Conservation (phyloP, 2,113 vertebrate species). For the Strix uralensis region DNA sequence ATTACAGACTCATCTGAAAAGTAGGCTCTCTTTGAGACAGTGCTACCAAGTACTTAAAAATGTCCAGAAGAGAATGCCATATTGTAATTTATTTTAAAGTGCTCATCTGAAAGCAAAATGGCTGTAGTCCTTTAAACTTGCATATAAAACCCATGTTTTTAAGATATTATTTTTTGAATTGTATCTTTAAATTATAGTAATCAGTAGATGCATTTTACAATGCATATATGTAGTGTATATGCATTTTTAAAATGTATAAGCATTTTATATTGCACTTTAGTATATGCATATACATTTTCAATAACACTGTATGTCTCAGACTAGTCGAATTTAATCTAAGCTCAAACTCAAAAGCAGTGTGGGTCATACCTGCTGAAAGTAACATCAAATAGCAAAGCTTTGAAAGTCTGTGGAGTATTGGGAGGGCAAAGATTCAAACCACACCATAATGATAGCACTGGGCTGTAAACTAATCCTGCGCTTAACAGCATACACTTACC, state of each 20-base stretch:
- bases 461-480: neutral
- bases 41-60: neutral
- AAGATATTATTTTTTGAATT: neutral
- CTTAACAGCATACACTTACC: rapidly evolving
- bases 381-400: neutral
- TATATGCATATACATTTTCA: neutral
- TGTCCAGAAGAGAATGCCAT: neutral
- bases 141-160: neutral
- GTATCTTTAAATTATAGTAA: neutral
- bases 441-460: neutral
- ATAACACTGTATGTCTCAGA: neutral
- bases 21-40: neutral
- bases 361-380: neutral
- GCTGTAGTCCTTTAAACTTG: neutral
- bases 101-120: neutral
- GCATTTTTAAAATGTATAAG: neutral
- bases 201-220: neutral
- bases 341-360: neutral
- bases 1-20: neutral
- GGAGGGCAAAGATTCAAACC: neutral
- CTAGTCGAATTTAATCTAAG: neutral
- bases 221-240: neutral
- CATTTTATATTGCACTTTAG: neutral
- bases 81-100: neutral
- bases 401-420: neutral